These are phyloP conservation scores for Nerophis ophidion DNA, from an alignment of 2,113 vertebrate genomes.

Conservation along the genomic window DNA sequence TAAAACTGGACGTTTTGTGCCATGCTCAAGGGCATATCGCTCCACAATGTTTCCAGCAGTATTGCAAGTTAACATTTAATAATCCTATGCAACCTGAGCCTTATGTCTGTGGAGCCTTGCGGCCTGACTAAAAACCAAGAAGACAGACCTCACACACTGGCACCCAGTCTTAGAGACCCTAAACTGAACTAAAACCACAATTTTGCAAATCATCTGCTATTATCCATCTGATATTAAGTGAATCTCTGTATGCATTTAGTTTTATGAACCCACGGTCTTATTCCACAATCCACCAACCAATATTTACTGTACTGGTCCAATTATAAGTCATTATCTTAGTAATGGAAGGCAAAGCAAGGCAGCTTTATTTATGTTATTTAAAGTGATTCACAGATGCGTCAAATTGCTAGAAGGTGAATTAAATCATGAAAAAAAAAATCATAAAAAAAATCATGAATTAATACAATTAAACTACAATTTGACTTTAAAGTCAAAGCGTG, in stretches of 20 bases:
- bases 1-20: not conserved
- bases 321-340: no score
- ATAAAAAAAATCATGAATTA: no score
- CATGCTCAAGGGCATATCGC: not conserved
- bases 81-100: slow-evolving; percentile 47
- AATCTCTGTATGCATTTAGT: not conserved
- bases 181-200: slow-evolving; percentile 12
- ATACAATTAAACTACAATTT: no score
- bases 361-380: no score
- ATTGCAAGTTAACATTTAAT: slow-evolving; percentile 44
- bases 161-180: slow-evolving; percentile 16
- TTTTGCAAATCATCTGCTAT: slow-evolving; percentile 10
- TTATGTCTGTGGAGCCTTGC: slow-evolving; percentile 34
- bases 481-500: no score
- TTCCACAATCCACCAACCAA: not conserved
- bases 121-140: slow-evolving; percentile 32
- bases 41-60: not conserved
- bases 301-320: not conserved
- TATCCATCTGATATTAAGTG: not conserved
- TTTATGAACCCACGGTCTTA: no score
- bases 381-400: no score
- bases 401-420: no score
- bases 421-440: no score
- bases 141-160: slow-evolving; percentile 26
- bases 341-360: no score